A percentile compares a stretch with the other conserved stretches of the same genome.
Evolutionary conservation across 2,888 invertebrate species (phyloP).

Genomic region (Rhyacophila evoluta): DNA sequence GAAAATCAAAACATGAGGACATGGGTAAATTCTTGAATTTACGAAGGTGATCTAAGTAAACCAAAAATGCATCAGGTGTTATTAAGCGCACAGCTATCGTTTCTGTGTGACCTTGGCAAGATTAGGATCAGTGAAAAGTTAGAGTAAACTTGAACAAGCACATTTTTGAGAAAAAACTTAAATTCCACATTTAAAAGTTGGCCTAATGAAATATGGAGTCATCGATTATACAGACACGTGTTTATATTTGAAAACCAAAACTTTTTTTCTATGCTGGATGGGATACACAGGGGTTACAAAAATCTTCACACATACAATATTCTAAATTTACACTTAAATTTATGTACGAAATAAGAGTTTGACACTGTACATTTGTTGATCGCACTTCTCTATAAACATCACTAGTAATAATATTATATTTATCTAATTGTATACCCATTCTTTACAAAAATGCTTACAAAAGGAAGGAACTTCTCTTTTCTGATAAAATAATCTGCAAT

Average conservation of each 20-base stretch:
- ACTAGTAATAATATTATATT: neutral
- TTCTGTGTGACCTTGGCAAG: too few relatives aligned
- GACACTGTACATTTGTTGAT: constrained; percentile 29
- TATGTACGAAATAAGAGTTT: constrained; percentile 23
- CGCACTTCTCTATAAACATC: constrained; percentile 6
- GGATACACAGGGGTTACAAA: neutral
- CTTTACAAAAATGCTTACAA: constrained; percentile 13
- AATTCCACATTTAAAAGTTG: too few relatives aligned
- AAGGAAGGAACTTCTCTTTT: too few relatives aligned
- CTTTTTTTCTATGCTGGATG: neutral
- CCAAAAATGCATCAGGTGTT: too few relatives aligned
- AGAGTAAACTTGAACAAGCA: too few relatives aligned
- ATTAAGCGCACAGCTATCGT: too few relatives aligned
- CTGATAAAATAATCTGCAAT: neutral
- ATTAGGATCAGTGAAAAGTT: too few relatives aligned
- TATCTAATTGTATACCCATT: constrained; percentile 28
- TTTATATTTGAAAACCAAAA: neutral
- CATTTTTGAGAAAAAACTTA: too few relatives aligned
- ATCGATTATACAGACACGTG: neutral
- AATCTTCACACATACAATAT: constrained; percentile 18
- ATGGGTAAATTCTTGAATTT: too few relatives aligned
- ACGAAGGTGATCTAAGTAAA: too few relatives aligned
- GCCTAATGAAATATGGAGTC: too few relatives aligned
- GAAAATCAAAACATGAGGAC: too few relatives aligned
- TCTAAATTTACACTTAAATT: neutral